These are phyloP conservation scores for Campylomormyrus numenius DNA, from an alignment of 2,113 vertebrate species.

Conservation along the genomic window DNA sequence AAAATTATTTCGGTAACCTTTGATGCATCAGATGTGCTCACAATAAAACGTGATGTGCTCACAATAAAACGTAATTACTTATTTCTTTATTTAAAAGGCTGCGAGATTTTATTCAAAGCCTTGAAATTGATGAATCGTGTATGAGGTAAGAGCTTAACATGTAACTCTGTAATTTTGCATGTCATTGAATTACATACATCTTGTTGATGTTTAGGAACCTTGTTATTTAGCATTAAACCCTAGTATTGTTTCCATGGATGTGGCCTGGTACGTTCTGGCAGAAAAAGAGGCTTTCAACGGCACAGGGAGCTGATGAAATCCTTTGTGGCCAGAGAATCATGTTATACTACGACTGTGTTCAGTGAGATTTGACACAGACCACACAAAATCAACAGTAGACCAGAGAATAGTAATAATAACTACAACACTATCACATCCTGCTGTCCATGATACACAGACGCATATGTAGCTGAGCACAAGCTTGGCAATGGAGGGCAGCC, in stretches of 20 bases:
- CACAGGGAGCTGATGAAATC: not conserved
- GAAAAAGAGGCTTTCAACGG: not conserved
- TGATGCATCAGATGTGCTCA: not conserved
- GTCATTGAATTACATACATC: not conserved
- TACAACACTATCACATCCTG: not conserved
- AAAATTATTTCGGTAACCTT: not conserved
- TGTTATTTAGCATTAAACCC: not conserved
- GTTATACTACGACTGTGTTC: not conserved
- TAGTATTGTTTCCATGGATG: slow-evolving; percentile 12
- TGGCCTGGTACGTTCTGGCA: not conserved
- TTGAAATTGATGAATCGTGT: too few species aligned
- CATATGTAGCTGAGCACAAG: not conserved
- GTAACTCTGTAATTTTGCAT: not conserved
- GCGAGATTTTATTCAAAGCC: too few species aligned
- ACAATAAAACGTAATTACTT: not conserved
- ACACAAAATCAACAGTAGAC: not conserved
- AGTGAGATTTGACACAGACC: not conserved
- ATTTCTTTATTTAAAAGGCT: not conserved
- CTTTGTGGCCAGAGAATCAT: not conserved
- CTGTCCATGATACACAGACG: not conserved
- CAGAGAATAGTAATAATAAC: not conserved
- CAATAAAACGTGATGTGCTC: not conserved
- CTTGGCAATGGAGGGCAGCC: not conserved
- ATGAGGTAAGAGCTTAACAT: too few species aligned
- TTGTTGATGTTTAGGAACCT: not conserved